Percentiles rank a stretch among this genome's conserved stretches.
These are phyloP conservation scores for Gambelia wislizenii DNA, from an alignment of 2,797 vertebrate species.

Conservation along the genomic window DNA sequence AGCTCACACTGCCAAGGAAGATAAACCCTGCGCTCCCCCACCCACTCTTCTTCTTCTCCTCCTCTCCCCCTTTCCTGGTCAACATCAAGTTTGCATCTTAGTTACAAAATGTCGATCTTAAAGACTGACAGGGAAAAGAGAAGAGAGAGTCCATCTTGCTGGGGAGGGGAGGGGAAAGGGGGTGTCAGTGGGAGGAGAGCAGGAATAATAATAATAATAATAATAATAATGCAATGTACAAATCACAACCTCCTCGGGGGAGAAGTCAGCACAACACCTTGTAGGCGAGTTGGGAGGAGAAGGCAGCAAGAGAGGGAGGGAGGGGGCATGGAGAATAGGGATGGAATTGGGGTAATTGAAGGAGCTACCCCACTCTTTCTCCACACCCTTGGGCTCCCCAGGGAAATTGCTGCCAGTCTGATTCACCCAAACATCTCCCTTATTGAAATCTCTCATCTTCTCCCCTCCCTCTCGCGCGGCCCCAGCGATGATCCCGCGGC, in stretches of 20 bases:
- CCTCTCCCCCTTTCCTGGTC: conserved; percentile 57
- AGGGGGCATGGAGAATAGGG: background rate
- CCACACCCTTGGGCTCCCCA: conserved; percentile 59
- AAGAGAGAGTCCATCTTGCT: conserved; percentile 93
- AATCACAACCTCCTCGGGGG: conserved; percentile 84
- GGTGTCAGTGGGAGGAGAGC: conserved; percentile 72
- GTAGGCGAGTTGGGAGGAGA: conserved; percentile 75
- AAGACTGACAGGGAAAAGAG: conserved; percentile 87
- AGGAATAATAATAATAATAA: conserved; percentile 71
- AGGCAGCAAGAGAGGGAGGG: conserved; percentile 66
- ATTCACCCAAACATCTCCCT: conserved; percentile 78
- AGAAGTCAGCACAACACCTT: conserved; percentile 83
- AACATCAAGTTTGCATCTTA: conserved; percentile 86
- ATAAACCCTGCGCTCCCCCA: conserved; percentile 58
- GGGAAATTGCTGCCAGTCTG: too few species aligned
- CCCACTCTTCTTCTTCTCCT: background rate
- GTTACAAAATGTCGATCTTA: conserved; percentile 93
- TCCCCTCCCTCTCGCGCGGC: conserved; percentile 76
- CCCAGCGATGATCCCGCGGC: conserved; percentile 78
- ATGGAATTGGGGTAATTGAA: conserved; percentile 32
- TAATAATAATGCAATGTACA: conserved; percentile 81
- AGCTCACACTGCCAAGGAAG: conserved; percentile 54
- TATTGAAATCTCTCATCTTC: conserved; percentile 53
- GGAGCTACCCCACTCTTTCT: conserved; percentile 37
- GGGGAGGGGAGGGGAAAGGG: conserved; percentile 83